phyloP scores from a whole-genome alignment of 2,113 vertebrate genomes.

The Oxygymnocypris stewartii region DNA sequence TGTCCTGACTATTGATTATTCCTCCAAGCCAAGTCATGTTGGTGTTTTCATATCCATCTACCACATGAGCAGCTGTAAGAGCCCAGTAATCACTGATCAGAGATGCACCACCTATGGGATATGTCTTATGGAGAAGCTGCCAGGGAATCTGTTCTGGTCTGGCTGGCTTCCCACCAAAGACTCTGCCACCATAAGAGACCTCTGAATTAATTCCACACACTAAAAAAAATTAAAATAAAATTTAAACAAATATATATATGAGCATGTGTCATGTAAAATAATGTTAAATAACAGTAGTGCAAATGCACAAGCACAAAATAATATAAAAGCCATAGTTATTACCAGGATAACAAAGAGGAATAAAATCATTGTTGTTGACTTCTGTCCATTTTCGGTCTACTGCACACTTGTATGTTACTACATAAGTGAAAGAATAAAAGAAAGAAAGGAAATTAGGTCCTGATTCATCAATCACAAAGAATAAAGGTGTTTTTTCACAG shows the following conservation, averaged over 20 bases:
- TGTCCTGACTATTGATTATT: slow-evolving; percentile 54
- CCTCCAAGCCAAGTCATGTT: neutral
- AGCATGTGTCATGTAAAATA: too few relatives aligned
- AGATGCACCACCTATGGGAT: slow-evolving; percentile 76
- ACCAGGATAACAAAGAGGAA: slow-evolving; percentile 70
- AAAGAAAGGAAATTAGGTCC: neutral
- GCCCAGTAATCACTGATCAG: slow-evolving; percentile 89
- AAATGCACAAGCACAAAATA: too few relatives aligned
- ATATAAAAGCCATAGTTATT: slow-evolving; percentile 6
- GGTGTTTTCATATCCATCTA: slow-evolving; percentile 54
- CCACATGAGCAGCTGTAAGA: slow-evolving; percentile 86
- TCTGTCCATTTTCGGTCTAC: slow-evolving; percentile 68
- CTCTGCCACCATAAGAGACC: slow-evolving; percentile 58
- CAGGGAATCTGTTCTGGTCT: slow-evolving; percentile 82
- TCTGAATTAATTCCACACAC: slow-evolving; percentile 81
- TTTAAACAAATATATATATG: too few relatives aligned
- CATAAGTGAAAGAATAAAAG: neutral
- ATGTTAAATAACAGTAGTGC: neutral
- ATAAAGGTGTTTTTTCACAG: neutral
- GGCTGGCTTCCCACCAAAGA: slow-evolving; percentile 77
- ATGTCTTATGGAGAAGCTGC: slow-evolving; percentile 74
- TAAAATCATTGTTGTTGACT: slow-evolving; percentile 38
- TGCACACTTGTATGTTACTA: slow-evolving; percentile 66
- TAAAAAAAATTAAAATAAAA: too few relatives aligned
- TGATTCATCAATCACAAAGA: neutral